A percentile compares a stretch with the other conserved stretches of the same genome.
Conservation (phyloP, 2,888 invertebrate genomes). For the Microplitis manilae region DNA sequence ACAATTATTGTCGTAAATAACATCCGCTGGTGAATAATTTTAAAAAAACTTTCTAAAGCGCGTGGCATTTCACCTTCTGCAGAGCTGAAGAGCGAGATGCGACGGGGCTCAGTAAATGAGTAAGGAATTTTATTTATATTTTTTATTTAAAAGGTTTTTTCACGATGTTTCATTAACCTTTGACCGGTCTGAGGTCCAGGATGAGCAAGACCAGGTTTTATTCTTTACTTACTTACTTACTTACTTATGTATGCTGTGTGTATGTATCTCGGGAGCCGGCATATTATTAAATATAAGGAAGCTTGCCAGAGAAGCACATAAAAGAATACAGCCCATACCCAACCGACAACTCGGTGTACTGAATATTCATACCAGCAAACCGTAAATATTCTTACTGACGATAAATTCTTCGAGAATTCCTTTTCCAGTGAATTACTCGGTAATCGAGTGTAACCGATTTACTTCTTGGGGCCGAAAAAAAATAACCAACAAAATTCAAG, state of each 20-base stretch:
- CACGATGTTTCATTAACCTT: slow-evolving; percentile 69
- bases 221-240: not conserved
- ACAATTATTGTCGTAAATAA: no score
- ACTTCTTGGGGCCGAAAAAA: not conserved
- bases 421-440: slow-evolving; percentile 49
- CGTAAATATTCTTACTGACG: slow-evolving; percentile 59
- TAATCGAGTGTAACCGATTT: slow-evolving; percentile 41
- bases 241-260: slow-evolving; percentile 24
- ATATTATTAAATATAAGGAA: slow-evolving; percentile 57
- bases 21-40: no score
- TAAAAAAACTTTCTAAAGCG: not conserved
- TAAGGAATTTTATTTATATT: slow-evolving; percentile 62
- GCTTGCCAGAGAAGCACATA: slow-evolving; percentile 58
- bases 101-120: no score
- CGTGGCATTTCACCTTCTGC: not conserved
- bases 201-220: not conserved
- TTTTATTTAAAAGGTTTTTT: slow-evolving; percentile 49
- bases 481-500: no score
- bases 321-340: slow-evolving; percentile 56
- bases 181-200: slow-evolving; percentile 56
- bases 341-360: slow-evolving; percentile 30
- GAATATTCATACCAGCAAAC: slow-evolving; percentile 64
- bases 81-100: no score
- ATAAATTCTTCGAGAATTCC: slow-evolving; percentile 59
- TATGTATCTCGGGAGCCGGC: slow-evolving; percentile 7